Evolutionary conservation across 2,797 vertebrate genomes (phyloP), one percentile per base, ranked within the genome.

Genomic region (Fringilla coelebs): DNA sequence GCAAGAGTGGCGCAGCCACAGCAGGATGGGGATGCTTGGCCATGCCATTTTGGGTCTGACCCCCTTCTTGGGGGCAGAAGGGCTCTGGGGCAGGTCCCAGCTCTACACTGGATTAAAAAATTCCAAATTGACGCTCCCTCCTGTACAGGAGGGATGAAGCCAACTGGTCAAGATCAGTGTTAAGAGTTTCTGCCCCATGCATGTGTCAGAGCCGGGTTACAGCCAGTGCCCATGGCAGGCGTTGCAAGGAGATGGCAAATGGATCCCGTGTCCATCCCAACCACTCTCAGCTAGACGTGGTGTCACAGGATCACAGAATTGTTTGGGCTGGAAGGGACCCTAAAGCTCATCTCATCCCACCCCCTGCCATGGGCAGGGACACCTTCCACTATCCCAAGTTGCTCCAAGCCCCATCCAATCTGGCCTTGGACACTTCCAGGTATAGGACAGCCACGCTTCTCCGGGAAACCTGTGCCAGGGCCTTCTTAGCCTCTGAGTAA

Each of bases 1-100:
- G 32, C 4, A 6, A 75, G 49, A 82, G 61, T 0, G 0, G 32
- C 0, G 0, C 1, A 8, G 74, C 36, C 3, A 0, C 9, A 38
- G 31, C 11, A 41, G 66, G 34, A 54, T 41, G 58, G 40, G 31
- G 32, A 65, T 38, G 60, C 60, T 80, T 32, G 60, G 66, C 18
- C 34, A 4, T 2, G 2, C 17, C 67, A 58, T 11, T 32, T 16
- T 16, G 14, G 66, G 46, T 7, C 24, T 73, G 58, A 57, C 13
- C 6, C 21, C 12, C 10, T 45, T 19, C 43, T 5, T 40, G 45
- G n/a, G 52, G 32, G 21, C 5, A 40, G 16, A 41, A 78, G 21
- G 54, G 66, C 21, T 88, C 46, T 3, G 3, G 25, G 48, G n/a
- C 29, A 48, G 20, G 4, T 76, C 32, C 6, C 52, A 62, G 31